These are phyloP conservation scores for Styela plicata DNA, from an alignment of 23 tunicate genomes.

Conservation along the genomic window DNA sequence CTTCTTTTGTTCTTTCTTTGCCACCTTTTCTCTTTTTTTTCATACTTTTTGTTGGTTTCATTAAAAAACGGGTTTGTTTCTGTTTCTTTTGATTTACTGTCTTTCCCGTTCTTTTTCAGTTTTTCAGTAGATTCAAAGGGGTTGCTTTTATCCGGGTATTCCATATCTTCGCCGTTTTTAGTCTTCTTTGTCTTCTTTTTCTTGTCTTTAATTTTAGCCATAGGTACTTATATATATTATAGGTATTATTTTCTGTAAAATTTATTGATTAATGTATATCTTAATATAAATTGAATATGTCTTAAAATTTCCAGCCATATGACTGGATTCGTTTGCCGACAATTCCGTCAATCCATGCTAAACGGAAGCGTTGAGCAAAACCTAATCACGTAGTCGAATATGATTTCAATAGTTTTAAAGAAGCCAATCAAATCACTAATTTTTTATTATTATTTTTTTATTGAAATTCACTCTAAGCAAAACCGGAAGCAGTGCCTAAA, in stretches of 20 bases:
- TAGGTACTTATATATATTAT: no score
- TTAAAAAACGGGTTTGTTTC: neutral
- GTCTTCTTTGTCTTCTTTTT: neutral
- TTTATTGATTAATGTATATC: neutral
- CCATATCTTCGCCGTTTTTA: neutral
- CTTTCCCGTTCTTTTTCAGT: neutral
- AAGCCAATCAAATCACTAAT: no score
- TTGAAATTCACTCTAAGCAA: no score
- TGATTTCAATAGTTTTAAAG: no score
- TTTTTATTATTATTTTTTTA: no score
- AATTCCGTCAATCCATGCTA: no score
- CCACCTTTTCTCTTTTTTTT: neutral
- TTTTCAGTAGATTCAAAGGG: neutral
- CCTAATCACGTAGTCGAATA: no score
- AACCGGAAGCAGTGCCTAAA: no score
- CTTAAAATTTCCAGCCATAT: no score
- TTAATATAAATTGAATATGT: neutral
- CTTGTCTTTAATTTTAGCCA: neutral
- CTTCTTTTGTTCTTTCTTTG: neutral
- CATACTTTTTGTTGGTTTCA: slow-evolving; percentile 9
- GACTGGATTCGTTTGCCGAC: no score
- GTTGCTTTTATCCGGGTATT: neutral
- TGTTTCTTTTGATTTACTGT: neutral
- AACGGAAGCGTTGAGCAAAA: no score
- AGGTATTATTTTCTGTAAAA: no score